phyloP scores from a whole-genome alignment of 2,888 invertebrate genomes.

The Lydus trimaculatus region DNA sequence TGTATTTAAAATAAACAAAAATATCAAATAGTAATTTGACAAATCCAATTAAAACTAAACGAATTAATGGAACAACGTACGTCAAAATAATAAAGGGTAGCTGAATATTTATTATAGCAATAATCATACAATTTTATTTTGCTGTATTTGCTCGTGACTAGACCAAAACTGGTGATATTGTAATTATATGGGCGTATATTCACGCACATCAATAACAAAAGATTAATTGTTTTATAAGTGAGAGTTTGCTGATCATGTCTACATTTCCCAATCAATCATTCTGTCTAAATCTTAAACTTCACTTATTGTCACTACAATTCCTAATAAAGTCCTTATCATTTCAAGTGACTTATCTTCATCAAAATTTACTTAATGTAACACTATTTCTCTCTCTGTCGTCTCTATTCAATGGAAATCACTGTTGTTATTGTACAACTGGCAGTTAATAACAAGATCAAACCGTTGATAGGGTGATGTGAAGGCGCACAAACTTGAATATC shows the following conservation, averaged over 20 bases:
- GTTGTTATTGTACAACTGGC: slow-evolving; percentile 32
- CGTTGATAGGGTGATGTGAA: neutral
- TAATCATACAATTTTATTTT: slow-evolving; percentile 22
- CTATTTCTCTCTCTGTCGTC: neutral
- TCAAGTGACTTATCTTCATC: neutral
- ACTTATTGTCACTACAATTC: neutral
- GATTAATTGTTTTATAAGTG: slow-evolving; percentile 51
- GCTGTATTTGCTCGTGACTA: slow-evolving; percentile 29
- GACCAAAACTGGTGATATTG: slow-evolving; percentile 35
- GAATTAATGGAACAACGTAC: slow-evolving; percentile 11
- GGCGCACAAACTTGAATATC: neutral
- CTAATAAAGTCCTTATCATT: slow-evolving; percentile 5
- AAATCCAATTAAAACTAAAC: slow-evolving; percentile 14
- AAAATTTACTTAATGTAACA: neutral
- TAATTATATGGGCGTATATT: slow-evolving; percentile 43
- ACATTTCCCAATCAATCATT: slow-evolving; percentile 28
- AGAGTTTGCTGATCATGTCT: slow-evolving; percentile 34
- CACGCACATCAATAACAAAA: slow-evolving; percentile 44
- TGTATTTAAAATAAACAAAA: slow-evolving; percentile 3
- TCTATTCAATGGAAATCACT: slow-evolving; percentile 2
- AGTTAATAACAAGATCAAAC: slow-evolving; percentile 44
- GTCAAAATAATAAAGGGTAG: slow-evolving; percentile 14
- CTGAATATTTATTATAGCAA: slow-evolving; percentile 23
- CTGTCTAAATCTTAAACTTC: neutral
- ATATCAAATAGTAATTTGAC: slow-evolving; percentile 5